phyloP scores from a whole-genome alignment of 2,113 vertebrate genomes.

The Saimiri boliviensis region DNA sequence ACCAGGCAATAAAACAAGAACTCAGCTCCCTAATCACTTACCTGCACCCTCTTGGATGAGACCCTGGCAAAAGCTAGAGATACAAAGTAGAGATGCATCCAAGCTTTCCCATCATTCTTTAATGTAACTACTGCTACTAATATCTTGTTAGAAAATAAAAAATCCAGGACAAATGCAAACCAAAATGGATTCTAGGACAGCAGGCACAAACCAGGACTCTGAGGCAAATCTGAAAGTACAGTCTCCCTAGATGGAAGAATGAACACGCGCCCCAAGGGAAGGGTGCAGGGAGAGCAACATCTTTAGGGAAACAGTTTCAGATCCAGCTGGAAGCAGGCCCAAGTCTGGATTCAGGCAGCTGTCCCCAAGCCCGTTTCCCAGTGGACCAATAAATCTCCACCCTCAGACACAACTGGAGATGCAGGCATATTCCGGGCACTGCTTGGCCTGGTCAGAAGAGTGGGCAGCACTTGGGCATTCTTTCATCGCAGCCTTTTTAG shows the following conservation, averaged over 20 bases:
- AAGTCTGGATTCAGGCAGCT: neutral
- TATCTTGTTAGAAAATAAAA: neutral
- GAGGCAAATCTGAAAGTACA: neutral
- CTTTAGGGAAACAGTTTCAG: neutral
- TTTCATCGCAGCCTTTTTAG: neutral
- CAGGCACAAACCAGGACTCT: neutral
- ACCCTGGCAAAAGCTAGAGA: neutral
- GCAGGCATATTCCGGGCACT: neutral
- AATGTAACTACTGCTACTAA: neutral
- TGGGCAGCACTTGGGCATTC: neutral
- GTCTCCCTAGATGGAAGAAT: neutral
- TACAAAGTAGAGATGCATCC: neutral
- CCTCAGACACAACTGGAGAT: neutral
- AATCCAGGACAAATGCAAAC: neutral
- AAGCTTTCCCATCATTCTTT: neutral
- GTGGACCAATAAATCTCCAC: neutral
- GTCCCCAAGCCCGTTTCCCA: neutral
- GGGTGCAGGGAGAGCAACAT: neutral
- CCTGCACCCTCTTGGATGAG: neutral
- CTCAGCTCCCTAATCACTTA: neutral
- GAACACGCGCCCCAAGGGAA: neutral
- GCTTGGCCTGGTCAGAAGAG: neutral
- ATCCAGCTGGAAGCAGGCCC: no score
- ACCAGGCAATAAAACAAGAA: neutral
- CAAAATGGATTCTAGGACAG: neutral